phyloP scores from a whole-genome alignment of 2,888 invertebrate genomes.

The Campaea margaritaria region DNA sequence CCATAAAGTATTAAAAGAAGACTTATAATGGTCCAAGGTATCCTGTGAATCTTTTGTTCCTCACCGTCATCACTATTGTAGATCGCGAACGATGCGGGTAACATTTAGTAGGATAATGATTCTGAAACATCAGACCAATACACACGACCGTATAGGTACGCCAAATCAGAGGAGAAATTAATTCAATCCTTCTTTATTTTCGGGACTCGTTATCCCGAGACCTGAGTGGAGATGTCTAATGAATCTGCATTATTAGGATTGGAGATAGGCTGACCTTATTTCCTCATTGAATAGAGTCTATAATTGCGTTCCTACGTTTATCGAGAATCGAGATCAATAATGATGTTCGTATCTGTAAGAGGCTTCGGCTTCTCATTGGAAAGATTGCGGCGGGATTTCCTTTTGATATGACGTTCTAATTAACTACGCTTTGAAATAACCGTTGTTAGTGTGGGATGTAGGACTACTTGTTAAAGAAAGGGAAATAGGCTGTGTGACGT shows the following conservation, averaged over 20 bases:
- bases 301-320: slow-evolving; percentile 12
- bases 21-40: too few species aligned
- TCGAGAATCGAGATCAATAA: slow-evolving; percentile 6
- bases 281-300: slow-evolving; percentile 12
- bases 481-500: background rate
- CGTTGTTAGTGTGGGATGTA: slow-evolving; percentile 14
- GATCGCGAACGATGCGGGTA: too few species aligned
- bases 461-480: background rate
- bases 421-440: slow-evolving; percentile 24
- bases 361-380: slow-evolving; percentile 4
- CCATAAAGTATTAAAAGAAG: too few species aligned
- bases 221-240: background rate
- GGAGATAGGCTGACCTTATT: slow-evolving; percentile 1
- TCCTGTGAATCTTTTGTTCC: too few species aligned
- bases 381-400: slow-evolving; percentile 11
- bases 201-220: slow-evolving; percentile 1
- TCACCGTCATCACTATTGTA: too few species aligned
- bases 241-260: background rate
- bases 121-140: too few species aligned
- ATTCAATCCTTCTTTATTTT: background rate
- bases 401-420: slow-evolving; percentile 34
- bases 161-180: background rate
- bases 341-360: slow-evolving; percentile 16
- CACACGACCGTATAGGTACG: background rate
- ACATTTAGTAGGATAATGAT: too few species aligned